Base-by-base conservation (phyloP, 2,113 vertebrate species). In the Rousettus leschenaultii region DNA sequence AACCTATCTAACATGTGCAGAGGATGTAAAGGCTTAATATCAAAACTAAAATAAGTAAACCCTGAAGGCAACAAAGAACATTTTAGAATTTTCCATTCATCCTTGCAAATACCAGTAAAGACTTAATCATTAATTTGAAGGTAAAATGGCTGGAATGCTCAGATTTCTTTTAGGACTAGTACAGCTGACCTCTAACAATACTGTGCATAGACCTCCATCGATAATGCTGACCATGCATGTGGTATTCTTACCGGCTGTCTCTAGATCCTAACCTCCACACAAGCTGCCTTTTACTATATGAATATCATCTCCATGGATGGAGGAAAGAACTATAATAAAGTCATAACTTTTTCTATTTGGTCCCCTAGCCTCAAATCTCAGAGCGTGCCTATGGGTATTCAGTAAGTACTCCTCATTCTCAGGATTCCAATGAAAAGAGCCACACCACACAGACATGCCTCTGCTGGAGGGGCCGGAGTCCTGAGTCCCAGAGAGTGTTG, bases 11-110 rank as follows among this genome's bases (percentile, higher is more conserved):
- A 87, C 28, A 90, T 53, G 48, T 18, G 74, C 19, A 89, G 40
- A 85, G 59, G n/a, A 70, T 45, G 51, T 79, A 80, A 93, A 77
- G 79, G 38, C 38, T 89, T 95, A 89, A 40, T 11, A 35, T 77
- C 93, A 85, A 94, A 94, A 94, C 24, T 71, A 65, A 77, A 96
- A 82, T 61, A 79, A 51, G 15, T 40, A 84, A 84, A 70, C 22
- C 15, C 35, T 86, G 15, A 14, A 94, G 75, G 30, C 24, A 71
- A 75, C 53, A 63, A 83, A 77, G n/a, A 89, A 66, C 43, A 86
- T 78, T 94, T 84, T 12, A 89, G 33, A 89, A 77, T 55, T 77
- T 94, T 82, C 83, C 33, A 93, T 89, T 35, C 5, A 78, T 53
- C 35, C 53, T 70, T 51, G 3, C 40, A 59, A 89, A 74, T 51